Conservation (phyloP, 64 coral and sea anemone species). For the Stylophora pistillata region DNA sequence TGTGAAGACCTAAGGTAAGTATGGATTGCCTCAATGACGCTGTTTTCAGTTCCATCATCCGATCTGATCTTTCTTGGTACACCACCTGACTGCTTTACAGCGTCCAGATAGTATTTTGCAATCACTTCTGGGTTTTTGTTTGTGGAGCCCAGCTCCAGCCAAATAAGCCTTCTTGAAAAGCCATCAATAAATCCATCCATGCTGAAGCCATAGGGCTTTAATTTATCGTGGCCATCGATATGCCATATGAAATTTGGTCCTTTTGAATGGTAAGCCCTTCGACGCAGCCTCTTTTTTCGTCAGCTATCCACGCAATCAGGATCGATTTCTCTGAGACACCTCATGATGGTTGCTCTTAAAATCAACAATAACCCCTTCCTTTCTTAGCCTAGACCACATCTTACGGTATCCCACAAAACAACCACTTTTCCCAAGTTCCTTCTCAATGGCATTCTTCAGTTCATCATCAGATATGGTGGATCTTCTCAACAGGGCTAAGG, state of each 20-base stretch:
- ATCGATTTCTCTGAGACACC: slow-evolving; percentile 32
- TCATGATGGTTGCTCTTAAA: slow-evolving; percentile 28
- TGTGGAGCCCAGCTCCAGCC: slow-evolving; percentile 47
- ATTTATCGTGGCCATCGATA: slow-evolving; percentile 46
- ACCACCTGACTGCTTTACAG: slow-evolving; percentile 1
- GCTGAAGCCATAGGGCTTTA: slow-evolving; percentile 46
- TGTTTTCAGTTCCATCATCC: slow-evolving; percentile 34
- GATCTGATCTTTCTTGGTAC: slow-evolving; percentile 9
- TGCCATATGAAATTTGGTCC: slow-evolving; percentile 61
- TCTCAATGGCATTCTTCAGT: slow-evolving; percentile 5
- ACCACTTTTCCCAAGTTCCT: slow-evolving; percentile 54
- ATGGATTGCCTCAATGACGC: neutral
- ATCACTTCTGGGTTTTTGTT: slow-evolving; percentile 56
- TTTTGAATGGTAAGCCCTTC: slow-evolving; percentile 31
- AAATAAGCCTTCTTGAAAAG: slow-evolving; percentile 41
- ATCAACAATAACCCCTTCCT: slow-evolving; percentile 28
- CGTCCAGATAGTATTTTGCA: slow-evolving; percentile 22
- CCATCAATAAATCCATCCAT: slow-evolving; percentile 47
- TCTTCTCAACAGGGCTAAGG: neutral
- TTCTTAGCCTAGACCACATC: slow-evolving; percentile 12
- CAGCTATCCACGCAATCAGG: slow-evolving; percentile 51
- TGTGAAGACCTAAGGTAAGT: slow-evolving; percentile 8
- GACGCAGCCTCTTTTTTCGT: slow-evolving; percentile 14
- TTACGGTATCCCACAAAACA: slow-evolving; percentile 45
- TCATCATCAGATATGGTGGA: neutral